Evolutionary conservation across 2,888 invertebrate species (phyloP).

Genomic region (Lochmaea capreae): DNA sequence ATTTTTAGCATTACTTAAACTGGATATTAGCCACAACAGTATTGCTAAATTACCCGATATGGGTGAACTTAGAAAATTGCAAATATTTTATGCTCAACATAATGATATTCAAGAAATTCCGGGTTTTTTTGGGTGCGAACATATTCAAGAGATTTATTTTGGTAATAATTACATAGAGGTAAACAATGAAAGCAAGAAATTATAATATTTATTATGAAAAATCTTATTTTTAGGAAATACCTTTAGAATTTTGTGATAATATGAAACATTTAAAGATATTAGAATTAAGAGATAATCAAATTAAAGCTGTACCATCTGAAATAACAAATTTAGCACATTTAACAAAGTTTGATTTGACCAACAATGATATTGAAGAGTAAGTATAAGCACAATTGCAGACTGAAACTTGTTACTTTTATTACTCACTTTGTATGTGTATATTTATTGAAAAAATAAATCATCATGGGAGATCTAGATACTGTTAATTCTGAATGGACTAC

Average conservation of each 20-base stretch:
- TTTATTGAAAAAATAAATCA: background rate
- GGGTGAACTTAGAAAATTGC: slow-evolving; percentile 80
- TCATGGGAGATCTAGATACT: no score
- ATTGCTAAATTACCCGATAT: slow-evolving; percentile 74
- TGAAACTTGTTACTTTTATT: background rate
- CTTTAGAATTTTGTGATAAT: slow-evolving; percentile 77
- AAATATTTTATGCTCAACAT: slow-evolving; percentile 82
- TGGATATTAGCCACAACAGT: slow-evolving; percentile 81
- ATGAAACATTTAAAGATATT: slow-evolving; percentile 79
- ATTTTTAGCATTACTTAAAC: slow-evolving; percentile 73
- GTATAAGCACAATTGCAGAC: no score
- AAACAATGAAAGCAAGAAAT: slow-evolving; percentile 37
- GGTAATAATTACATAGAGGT: slow-evolving; percentile 86
- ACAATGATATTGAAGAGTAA: slow-evolving; percentile 72
- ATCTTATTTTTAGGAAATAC: slow-evolving; percentile 71
- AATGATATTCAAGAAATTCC: slow-evolving; percentile 84
- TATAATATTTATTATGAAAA: background rate
- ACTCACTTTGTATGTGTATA: background rate
- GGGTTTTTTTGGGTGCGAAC: slow-evolving; percentile 79
- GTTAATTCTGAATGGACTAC: no score
- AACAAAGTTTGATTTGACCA: slow-evolving; percentile 85
- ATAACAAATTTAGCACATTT: slow-evolving; percentile 80
- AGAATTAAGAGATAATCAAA: slow-evolving; percentile 85
- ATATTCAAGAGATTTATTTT: slow-evolving; percentile 83
- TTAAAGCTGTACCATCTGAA: slow-evolving; percentile 82